A percentile compares a stretch with the other conserved stretches of the same genome.
These are phyloP conservation scores for Theonella swinhoei DNA, from an alignment of 37 sponge, comb jelly and placozoan species.

Conservation along the genomic window DNA sequence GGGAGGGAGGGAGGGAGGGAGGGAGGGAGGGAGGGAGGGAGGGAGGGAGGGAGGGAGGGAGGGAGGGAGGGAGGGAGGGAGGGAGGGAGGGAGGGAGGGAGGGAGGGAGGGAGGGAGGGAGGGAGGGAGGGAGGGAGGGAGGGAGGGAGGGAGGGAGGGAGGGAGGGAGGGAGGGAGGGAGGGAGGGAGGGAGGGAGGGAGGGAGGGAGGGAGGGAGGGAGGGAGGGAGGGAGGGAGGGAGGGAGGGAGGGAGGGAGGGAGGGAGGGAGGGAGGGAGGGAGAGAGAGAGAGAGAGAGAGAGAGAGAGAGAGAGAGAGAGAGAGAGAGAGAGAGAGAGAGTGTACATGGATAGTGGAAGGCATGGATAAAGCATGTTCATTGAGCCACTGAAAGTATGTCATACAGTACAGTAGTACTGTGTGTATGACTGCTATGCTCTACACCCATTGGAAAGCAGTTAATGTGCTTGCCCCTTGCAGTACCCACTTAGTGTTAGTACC, in stretches of 20 bases:
- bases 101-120: neutral
- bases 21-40: neutral
- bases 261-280: conserved; percentile 36
- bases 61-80: neutral
- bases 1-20: neutral
- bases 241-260: neutral
- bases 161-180: neutral
- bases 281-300: conserved; percentile 49
- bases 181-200: conserved; percentile 12
- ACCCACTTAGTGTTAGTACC: no score
- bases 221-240: conserved; percentile 4
- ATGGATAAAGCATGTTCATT: no score
- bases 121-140: conserved; percentile 7
- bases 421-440: no score
- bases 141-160: neutral
- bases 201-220: conserved; percentile 17
- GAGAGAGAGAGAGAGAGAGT: conserved; percentile 26
- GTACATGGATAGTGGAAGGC: no score
- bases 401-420: no score
- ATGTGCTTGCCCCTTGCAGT: no score
- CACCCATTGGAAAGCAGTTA: no score
- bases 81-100: neutral
- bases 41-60: neutral
- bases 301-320: conserved; percentile 52
- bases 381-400: no score